These are phyloP conservation scores for Homalodisca vitripennis DNA, from an alignment of 1,140 invertebrate genomes.

Conservation along the genomic window DNA sequence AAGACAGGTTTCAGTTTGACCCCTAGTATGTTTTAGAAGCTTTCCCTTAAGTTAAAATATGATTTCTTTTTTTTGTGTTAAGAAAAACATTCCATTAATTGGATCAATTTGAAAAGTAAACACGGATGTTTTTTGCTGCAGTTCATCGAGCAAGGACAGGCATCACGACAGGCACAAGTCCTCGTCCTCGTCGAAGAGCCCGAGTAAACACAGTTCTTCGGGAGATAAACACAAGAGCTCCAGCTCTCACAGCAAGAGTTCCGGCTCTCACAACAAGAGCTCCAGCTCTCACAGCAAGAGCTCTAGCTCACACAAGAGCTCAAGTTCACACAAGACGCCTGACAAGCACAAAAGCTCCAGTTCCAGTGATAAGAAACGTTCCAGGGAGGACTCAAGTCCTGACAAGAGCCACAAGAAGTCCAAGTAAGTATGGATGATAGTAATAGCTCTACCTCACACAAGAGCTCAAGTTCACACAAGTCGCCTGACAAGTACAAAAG, in stretches of 20 bases:
- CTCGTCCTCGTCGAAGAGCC: constrained; percentile 38
- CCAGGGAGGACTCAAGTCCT: too few species aligned
- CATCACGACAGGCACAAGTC: constrained; percentile 41
- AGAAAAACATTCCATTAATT: background rate
- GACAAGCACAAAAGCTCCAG: too few species aligned
- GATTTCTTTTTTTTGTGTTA: constrained; percentile 5
- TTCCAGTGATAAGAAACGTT: too few species aligned
- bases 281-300: constrained; percentile 53
- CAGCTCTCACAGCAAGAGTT: constrained; percentile 50
- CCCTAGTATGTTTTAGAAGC: background rate
- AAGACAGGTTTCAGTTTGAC: constrained; percentile 4
- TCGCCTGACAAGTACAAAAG: too few species aligned
- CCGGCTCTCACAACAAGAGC: constrained; percentile 50
- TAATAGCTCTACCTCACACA: too few species aligned
- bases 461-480: too few species aligned
- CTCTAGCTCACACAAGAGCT: too few species aligned
- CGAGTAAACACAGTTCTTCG: constrained; percentile 29
- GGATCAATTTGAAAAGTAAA: background rate
- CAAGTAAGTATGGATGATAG: too few species aligned
- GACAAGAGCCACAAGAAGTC: too few species aligned
- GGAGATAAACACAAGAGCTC: constrained; percentile 35
- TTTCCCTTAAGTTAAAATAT: constrained; percentile 19
- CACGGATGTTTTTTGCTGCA: constrained; percentile 42
- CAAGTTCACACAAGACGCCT: too few species aligned
- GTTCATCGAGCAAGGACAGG: constrained; percentile 39